Evolutionary conservation across 2,797 vertebrate species (phyloP).

Genomic region (Denticeps clupeoides): DNA sequence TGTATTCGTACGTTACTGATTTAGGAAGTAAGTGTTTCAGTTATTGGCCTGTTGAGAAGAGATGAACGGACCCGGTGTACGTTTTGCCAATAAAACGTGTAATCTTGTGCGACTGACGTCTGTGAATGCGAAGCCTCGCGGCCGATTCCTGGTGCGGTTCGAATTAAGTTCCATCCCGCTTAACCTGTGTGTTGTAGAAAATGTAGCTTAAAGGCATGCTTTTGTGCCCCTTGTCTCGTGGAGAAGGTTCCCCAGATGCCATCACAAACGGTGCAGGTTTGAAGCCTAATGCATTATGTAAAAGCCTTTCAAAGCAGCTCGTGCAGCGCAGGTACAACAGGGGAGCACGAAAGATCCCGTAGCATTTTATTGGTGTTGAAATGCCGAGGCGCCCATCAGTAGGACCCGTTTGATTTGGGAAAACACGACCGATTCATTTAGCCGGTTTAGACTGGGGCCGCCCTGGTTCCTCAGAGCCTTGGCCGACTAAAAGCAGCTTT

Average conservation of each 20-base stretch:
- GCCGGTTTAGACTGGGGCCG: too few relatives aligned
- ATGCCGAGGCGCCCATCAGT: too few relatives aligned
- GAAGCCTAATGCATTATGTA: conserved; percentile 18
- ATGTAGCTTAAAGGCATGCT: conserved; percentile 10
- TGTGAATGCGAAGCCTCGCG: background rate
- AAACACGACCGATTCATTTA: too few relatives aligned
- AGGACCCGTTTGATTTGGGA: too few relatives aligned
- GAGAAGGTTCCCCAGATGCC: conserved; percentile 2
- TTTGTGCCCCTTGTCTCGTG: conserved; percentile 6
- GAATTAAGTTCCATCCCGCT: conserved; percentile 14
- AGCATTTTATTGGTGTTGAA: too few relatives aligned
- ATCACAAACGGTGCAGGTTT: conserved; percentile 6
- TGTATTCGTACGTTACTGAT: background rate
- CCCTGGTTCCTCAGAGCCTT: too few relatives aligned
- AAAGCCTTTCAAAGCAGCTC: conserved; percentile 9
- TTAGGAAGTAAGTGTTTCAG: background rate
- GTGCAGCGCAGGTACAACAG: background rate
- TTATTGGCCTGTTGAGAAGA: background rate
- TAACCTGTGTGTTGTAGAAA: conserved; percentile 29
- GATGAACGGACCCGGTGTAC: background rate
- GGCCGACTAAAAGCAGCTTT: too few relatives aligned
- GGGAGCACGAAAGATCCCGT: too few relatives aligned
- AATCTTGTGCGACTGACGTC: too few relatives aligned
- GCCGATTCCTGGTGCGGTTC: conserved; percentile 4
- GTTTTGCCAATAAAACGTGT: too few relatives aligned